Evolutionary conservation across 2,113 vertebrate species (phyloP).

Genomic region (Petroica traversi): DNA sequence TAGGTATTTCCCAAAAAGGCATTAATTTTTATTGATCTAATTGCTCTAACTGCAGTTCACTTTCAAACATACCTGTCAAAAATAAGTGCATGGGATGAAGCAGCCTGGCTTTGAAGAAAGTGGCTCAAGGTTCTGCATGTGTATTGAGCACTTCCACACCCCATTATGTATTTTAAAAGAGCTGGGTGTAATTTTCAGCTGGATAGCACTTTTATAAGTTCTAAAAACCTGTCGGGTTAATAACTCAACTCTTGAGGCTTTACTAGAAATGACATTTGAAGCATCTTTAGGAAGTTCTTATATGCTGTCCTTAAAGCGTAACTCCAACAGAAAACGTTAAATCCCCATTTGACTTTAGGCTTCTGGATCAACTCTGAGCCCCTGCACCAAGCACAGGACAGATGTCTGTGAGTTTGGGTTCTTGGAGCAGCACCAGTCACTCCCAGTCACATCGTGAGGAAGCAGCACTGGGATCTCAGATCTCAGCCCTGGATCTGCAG

Average conservation of each 20-base stretch:
- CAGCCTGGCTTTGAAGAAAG: not conserved
- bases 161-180: not conserved
- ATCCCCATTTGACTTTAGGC: not conserved
- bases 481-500: not conserved
- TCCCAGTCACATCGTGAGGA: not conserved
- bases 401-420: not conserved
- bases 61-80: not conserved
- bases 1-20: not conserved
- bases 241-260: not conserved
- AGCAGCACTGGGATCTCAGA: not conserved
- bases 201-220: not conserved
- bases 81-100: not conserved
- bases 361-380: not conserved
- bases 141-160: not conserved
- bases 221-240: not conserved
- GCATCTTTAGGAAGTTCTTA: not conserved
- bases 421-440: not conserved
- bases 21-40: not conserved
- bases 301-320: not conserved
- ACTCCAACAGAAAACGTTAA: not conserved
- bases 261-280: not conserved
- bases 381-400: not conserved
- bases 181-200: not conserved
- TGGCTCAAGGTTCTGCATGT: not conserved
- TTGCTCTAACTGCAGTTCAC: not conserved